These are phyloP conservation scores for Rhineura floridana DNA, from an alignment of 2,113 vertebrate genomes.

Conservation along the genomic window DNA sequence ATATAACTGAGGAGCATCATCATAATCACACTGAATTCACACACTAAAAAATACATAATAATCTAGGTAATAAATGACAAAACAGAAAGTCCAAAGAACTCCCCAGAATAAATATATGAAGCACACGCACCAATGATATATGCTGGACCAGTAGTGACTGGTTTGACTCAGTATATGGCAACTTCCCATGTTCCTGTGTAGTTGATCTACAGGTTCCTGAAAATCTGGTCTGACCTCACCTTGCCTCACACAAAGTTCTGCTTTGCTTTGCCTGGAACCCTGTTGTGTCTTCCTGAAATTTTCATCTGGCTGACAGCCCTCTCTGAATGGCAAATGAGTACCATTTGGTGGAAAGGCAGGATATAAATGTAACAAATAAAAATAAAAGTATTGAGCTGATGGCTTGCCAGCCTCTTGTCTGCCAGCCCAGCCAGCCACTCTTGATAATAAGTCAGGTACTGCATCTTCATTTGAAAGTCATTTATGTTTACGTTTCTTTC, in stretches of 20 bases:
- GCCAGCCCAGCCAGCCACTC: not conserved
- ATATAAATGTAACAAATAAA: not conserved
- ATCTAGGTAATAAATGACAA: not conserved
- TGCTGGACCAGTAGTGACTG: not conserved
- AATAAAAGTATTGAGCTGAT: not conserved
- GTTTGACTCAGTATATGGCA: not conserved
- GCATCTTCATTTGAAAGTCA: not conserved
- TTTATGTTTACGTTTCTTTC: not conserved
- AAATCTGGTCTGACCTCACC: not conserved
- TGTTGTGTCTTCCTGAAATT: not conserved
- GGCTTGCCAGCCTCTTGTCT: no score
- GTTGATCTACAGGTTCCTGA: not conserved
- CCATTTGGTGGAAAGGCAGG: not conserved
- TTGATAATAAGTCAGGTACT: not conserved
- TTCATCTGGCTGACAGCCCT: not conserved
- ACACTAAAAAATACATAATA: not conserved
- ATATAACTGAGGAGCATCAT: not conserved
- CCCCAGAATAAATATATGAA: not conserved
- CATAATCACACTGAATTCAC: not conserved
- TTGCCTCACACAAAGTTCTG: not conserved
- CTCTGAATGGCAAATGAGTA: not conserved
- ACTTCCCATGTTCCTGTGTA: not conserved
- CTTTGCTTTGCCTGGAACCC: not conserved
- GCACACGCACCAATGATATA: not conserved
- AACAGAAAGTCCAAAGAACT: not conserved